A percentile compares a stretch with the other conserved stretches of the same genome.
Evolutionary conservation across 2,113 vertebrate species (phyloP).

Genomic region (Ceyx margarethae): DNA sequence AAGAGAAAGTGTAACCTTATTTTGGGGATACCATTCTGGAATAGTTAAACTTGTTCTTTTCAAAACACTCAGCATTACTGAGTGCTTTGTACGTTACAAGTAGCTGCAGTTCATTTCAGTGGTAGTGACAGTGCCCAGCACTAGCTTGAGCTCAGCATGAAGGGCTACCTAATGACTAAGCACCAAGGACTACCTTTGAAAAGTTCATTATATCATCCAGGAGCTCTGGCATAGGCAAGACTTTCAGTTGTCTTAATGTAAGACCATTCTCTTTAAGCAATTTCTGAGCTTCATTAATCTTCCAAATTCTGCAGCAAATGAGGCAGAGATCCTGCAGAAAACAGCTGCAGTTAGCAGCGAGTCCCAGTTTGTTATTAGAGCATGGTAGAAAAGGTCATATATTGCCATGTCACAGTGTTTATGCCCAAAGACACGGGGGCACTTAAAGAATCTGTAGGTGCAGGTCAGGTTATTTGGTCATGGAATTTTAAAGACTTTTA

Average conservation of each 20-base stretch:
- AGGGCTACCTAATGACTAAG: neutral
- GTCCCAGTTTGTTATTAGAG: neutral
- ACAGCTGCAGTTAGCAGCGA: neutral
- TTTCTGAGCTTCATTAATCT: slow-evolving; percentile 22
- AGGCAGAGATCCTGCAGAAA: slow-evolving; percentile 29
- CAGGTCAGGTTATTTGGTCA: neutral
- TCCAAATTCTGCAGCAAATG: slow-evolving; percentile 31
- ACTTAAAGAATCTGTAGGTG: neutral
- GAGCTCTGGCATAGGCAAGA: neutral
- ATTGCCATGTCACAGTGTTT: neutral
- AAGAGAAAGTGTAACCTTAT: neutral
- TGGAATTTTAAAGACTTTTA: neutral
- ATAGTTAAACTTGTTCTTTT: neutral
- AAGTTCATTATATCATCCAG: neutral
- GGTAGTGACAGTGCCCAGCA: neutral
- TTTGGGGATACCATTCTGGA: neutral
- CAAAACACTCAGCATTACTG: neutral
- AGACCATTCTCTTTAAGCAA: slow-evolving; percentile 1
- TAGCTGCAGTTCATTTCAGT: neutral
- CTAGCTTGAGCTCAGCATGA: neutral
- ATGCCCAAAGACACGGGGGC: neutral
- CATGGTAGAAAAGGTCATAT: neutral
- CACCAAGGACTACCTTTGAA: neutral
- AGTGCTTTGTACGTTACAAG: neutral
- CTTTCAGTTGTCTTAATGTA: neutral